Evolutionary conservation across 2,888 invertebrate genomes (phyloP), one percentile per base, ranked within the genome.

Genomic region (Trichacis sp.): DNA sequence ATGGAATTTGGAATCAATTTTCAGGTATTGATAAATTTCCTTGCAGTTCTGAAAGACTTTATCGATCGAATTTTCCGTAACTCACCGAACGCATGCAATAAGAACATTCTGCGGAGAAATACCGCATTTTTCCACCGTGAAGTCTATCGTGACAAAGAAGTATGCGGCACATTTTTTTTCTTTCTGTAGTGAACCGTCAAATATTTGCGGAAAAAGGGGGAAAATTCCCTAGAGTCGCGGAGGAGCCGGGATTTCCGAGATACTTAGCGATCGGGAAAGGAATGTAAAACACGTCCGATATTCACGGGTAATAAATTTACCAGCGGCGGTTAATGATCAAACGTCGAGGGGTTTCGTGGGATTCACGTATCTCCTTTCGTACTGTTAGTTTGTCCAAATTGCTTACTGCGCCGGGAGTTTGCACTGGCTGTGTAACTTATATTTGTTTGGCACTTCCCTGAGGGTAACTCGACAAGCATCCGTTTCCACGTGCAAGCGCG

Each of bases 41-140:
- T n/a, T n/a, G n/a, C n/a, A n/a, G n/a, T n/a, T n/a, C n/a, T n/a
- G n/a, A n/a, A n/a, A n/a, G n/a, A n/a, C n/a, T n/a, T n/a, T n/a
- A n/a, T n/a, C n/a, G n/a, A n/a, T n/a, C n/a, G n/a, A n/a, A n/a
- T n/a, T n/a, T n/a, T n/a, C n/a, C n/a, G n/a, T n/a, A n/a, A n/a
- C n/a, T n/a, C n/a, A n/a, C n/a, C n/a, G n/a, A n/a, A n/a, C n/a
- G n/a, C n/a, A n/a, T n/a, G n/a, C n/a, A n/a, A n/a, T n/a, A n/a
- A n/a, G n/a, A n/a, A n/a, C n/a, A n/a, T n/a, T n/a, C n/a, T n/a
- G n/a, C n/a, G n/a, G n/a, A n/a, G n/a, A n/a, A n/a, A n/a, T n/a
- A n/a, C n/a, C n/a, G n/a, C n/a, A n/a, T n/a, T 47, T 90, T 90
- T 88, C 48, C 24, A 5, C 24, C 24, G 24, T 5, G 24, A 24